Base-by-base conservation (phyloP, 2,797 vertebrate species). In the Jordanella pulchra region DNA sequence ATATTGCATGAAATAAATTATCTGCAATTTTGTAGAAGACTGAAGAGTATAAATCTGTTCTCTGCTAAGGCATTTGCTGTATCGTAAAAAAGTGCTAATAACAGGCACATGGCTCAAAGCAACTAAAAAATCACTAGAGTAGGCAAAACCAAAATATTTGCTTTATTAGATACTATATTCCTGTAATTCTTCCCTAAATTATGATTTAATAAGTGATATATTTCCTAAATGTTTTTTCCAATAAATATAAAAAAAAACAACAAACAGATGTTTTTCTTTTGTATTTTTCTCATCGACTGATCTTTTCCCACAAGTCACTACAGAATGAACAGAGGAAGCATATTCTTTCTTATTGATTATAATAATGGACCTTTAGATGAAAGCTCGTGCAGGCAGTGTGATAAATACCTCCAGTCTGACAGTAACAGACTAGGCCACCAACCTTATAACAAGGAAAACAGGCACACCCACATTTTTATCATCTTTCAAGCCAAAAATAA, bases 151-250 rank as follows among this genome's bases (percentile, higher is more conserved):
- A 39, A 39, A 39, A 39, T 39, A 39, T 39, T 39, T 39, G 5
- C 5, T 39, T 39, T 39, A 39, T 53, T 27, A 42, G 45, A 27
- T 17, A 48, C 32, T 27, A 64, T 39, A n/a, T 30, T 70, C 0
- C 1, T 45, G 70, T 79, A 71, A 76, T 53, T 71, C 65, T 65
- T 67, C 67, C 42, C 71, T 76, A 73, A 54, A 76, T 76, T 68
- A 55, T 55, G 66, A 83, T 86, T 67, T 74, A 69, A 71, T n/a
- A 9, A 30, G n/a, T 60, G 42, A 70, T 44, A 42, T 25, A 70
- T 42, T 78, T 71, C 54, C 58, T 44, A 35, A 63, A 69, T 67
- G 60, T 64, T 70, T 58, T 48, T 39, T 56, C 28, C 2, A 11
- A 63, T 23, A 28, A 28, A 55, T 17, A 45, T 3, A 17, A 45